These are phyloP conservation scores for Saturnia japonica DNA, from an alignment of 2,888 invertebrate species.

Conservation along the genomic window DNA sequence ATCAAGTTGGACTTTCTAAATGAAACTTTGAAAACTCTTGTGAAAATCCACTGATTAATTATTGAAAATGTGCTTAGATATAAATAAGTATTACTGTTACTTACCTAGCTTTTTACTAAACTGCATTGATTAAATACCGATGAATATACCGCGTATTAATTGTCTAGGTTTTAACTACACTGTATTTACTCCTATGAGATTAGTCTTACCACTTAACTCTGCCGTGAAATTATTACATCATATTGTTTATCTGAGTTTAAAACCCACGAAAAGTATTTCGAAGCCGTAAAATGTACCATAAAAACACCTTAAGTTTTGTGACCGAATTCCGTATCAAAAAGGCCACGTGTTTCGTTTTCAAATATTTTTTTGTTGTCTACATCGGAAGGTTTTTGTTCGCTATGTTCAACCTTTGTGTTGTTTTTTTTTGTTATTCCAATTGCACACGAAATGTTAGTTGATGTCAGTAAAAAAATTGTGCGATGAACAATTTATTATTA, in stretches of 20 bases:
- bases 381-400: constrained; percentile 19
- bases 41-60: too few species aligned
- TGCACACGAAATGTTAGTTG: constrained; percentile 49
- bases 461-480: constrained; percentile 35
- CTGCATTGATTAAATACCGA: too few species aligned
- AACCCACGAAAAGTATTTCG: constrained; percentile 2
- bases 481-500: constrained; percentile 6
- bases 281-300: constrained; percentile 17
- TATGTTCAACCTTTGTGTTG: constrained; percentile 14
- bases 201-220: background rate
- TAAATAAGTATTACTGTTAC: background rate
- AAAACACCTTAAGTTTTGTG: constrained; percentile 20
- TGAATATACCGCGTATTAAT: too few species aligned
- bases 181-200: background rate
- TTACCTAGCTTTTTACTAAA: background rate
- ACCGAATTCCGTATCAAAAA: constrained; percentile 31
- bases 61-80: too few species aligned
- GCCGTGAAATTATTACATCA: background rate
- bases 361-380: constrained; percentile 41
- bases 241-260: background rate
- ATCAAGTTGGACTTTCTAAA: too few species aligned
- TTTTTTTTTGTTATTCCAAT: constrained; percentile 46
- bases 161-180: too few species aligned
- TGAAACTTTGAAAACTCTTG: too few species aligned
- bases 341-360: constrained; percentile 58